Base-by-base conservation (phyloP, 2,797 vertebrate genomes). In the Miichthys miiuy region DNA sequence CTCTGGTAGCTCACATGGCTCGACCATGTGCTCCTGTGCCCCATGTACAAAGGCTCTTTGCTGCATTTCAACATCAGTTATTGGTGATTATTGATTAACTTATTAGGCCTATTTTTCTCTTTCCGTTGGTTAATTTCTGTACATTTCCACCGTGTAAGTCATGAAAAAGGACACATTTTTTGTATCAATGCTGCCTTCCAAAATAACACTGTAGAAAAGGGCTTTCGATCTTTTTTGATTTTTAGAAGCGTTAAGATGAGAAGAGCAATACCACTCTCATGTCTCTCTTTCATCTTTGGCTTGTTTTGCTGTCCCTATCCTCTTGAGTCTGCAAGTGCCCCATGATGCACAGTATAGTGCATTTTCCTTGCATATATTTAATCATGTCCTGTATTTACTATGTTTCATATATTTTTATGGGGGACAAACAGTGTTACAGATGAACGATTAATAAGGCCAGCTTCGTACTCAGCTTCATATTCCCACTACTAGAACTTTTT, bases 401-500 rank as follows among this genome's bases (percentile, higher is more conserved):
- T 66, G 61, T 58, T 41, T 47, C 16, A 58, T n/a, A 46, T 30
- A 54, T 5, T 57, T 44, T n/a, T n/a, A 18, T 44, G 16, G 47
- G 48, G 20, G 1, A 23, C 20, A 14, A 27, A 61, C 34, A 9
- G 34, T 38, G 34, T 75, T 46, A 38, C 46, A 41, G 21, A 27
- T 34, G 17, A 44, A 34, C 10, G 12, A 30, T 77, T 38, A 13
- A 21, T 55, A n/a, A 41, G 41, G 9, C 25, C 38, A 64, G 13
- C 18, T 56, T 68, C 11, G 9, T 20, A n/a, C 30, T 73, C 41
- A 70, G 30, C 6, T 38, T 38, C 34, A 58, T 27, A 61, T 62
- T 72, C 52, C 62, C 17, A 0, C 21, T 69, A 56, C 41, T 18
- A 17, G 44, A 79, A 55, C 44, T 72, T 66, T 54, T 61, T 48